Evolutionary conservation across 2,113 vertebrate species (phyloP).

Genomic region (Eleginops maclovinus): DNA sequence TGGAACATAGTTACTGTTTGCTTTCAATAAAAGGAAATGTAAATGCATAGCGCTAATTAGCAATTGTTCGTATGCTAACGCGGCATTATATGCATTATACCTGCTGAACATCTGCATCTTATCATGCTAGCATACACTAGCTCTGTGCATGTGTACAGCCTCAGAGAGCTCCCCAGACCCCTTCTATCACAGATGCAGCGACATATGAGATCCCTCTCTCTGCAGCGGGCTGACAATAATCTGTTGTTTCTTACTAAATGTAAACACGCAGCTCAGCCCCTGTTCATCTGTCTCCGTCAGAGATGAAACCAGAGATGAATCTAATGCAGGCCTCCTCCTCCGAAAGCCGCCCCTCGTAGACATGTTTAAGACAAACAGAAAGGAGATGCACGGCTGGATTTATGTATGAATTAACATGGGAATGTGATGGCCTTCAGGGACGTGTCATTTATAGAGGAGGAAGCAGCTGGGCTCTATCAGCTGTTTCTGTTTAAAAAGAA

Average conservation of each 20-base stretch:
- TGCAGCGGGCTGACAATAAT: not conserved
- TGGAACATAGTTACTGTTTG: too few relatives aligned
- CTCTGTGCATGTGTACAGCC: not conserved
- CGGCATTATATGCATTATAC: not conserved
- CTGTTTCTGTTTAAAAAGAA: constrained; percentile 49
- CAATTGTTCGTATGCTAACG: not conserved
- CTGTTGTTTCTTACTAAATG: not conserved
- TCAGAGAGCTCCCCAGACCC: not conserved
- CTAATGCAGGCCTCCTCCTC: not conserved
- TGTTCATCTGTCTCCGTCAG: not conserved
- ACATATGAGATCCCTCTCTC: not conserved
- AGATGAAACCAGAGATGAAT: constrained; percentile 12
- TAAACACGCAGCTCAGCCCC: not conserved
- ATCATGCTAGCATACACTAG: not conserved
- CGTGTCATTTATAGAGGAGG: constrained; percentile 37
- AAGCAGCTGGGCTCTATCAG: constrained; percentile 65
- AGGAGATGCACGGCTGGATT: constrained; percentile 35
- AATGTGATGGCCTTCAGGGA: constrained; percentile 28
- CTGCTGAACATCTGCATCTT: not conserved
- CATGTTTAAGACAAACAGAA: constrained; percentile 27
- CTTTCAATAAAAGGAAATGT: too few relatives aligned
- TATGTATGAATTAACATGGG: constrained; percentile 40
- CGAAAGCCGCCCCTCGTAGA: not conserved
- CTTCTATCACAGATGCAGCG: not conserved
- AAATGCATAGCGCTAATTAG: not conserved